Evolutionary conservation across 2,113 vertebrate species (phyloP), one percentile per base, ranked within the genome.

Genomic region (Hyperoodon ampullatus): DNA sequence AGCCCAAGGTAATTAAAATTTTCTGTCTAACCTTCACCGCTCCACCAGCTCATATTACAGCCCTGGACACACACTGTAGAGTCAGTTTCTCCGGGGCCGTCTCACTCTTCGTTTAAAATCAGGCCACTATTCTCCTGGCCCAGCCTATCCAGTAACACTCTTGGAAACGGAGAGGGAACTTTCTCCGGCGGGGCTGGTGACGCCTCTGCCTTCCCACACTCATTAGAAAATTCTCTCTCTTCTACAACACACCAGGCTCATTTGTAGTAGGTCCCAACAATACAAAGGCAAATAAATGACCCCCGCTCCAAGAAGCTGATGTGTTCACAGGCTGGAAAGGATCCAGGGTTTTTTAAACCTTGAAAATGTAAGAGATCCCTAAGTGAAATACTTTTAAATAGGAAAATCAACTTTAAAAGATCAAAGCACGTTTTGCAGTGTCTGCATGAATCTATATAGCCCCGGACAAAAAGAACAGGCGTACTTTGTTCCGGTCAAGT

Each of bases 41-140:
- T 5, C 47, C 9, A 21, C 63, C 66, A 65, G 92, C 93, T 97
- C 91, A 0, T 3, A 0, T 96, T 94, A 89, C 97, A 75, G 78
- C 19, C 63, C 15, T 9, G 6, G 55, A 47, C 75, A 88, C 90
- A 35, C 53, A 23, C 30, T 3, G 75, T 1, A 71, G 95, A 77
- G 94, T 96, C 94, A 28, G 88, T 82, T 96, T 93, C 96, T 89
- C 42, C 23, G n/a, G 58, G 55, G 80, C 81, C 88, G 35, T 65
- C 90, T 93, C 83, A 13, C 42, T 72, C 92, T 93, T 2, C 24
- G 30, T 13, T 96, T n/a, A 93, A 97, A 98, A 97, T 96, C 96
- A 98, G 97, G 96, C 95, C 95, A 96, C 85, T 47, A 15, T 71
- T 77, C 89, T 94, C 74, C 55, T 4, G 61, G 93, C 91, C 3